Percentiles rank a stretch among this genome's conserved stretches.
phyloP scores from a whole-genome alignment of 1,140 invertebrate species.

The Euwallacea fornicatus region DNA sequence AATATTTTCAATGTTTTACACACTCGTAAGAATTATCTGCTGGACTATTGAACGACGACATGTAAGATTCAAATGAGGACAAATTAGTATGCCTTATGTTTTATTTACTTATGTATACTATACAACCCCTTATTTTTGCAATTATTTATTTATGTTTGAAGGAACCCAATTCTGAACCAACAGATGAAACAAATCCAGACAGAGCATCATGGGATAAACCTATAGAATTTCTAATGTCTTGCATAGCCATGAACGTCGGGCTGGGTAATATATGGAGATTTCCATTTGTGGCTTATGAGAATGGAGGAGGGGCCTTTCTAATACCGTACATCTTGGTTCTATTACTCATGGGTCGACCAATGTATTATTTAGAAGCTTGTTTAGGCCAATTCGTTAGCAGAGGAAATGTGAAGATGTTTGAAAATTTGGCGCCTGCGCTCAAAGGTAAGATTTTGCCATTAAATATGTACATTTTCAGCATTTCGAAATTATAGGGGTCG shows the following conservation, averaged over 20 bases:
- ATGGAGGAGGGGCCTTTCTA: constrained; percentile 83
- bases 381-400: constrained; percentile 76
- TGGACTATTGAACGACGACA: background rate
- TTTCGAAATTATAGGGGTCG: constrained; percentile 63
- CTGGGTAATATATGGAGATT: constrained; percentile 90
- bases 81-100: background rate
- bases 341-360: constrained; percentile 80
- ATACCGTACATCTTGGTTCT: constrained; percentile 86
- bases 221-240: constrained; percentile 86
- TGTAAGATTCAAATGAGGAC: background rate
- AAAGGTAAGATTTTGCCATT: constrained; percentile 57
- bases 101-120: background rate
- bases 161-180: background rate
- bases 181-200: constrained; percentile 39
- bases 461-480: background rate
- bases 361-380: constrained; percentile 89
- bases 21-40: too few species aligned
- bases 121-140: too few species aligned
- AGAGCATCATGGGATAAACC: constrained; percentile 79
- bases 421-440: constrained; percentile 61
- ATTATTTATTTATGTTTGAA: background rate
- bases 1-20: too few species aligned
- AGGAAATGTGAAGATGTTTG: constrained; percentile 69
- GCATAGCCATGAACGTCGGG: constrained; percentile 85
- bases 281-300: constrained; percentile 81